Evolutionary conservation across 2,113 vertebrate species (phyloP).

Genomic region (Epinephelus fuscoguttatus): DNA sequence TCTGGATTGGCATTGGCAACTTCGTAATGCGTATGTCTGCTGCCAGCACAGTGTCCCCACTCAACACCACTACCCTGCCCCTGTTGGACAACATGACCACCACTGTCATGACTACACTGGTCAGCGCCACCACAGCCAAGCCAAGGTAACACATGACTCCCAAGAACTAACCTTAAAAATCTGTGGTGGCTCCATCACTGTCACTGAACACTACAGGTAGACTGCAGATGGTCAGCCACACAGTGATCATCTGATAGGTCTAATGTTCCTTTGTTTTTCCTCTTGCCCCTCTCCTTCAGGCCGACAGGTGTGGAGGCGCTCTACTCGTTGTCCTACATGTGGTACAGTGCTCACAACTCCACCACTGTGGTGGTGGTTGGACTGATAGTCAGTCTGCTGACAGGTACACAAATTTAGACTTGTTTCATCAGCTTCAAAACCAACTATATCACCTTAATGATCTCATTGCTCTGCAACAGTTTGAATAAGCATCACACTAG

Average conservation of each 20-base stretch:
- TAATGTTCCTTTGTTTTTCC: background rate
- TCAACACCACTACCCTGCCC: constrained; percentile 72
- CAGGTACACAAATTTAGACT: constrained; percentile 79
- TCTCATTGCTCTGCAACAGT: too few species aligned
- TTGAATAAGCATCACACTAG: too few species aligned
- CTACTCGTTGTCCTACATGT: constrained; percentile 95
- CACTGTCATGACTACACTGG: constrained; percentile 71
- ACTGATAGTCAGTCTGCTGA: constrained; percentile 92
- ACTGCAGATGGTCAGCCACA: background rate
- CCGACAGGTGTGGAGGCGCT: constrained; percentile 87
- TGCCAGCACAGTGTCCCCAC: accelerated
- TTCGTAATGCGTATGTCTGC: constrained; percentile 71
- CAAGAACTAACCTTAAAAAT: background rate
- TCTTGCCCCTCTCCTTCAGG: constrained; percentile 70
- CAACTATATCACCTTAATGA: background rate
- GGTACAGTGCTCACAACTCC: constrained; percentile 98
- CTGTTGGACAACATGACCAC: constrained; percentile 81
- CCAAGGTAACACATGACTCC: constrained; percentile 73
- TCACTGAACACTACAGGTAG: too few species aligned
- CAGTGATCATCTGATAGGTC: background rate
- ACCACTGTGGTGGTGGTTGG: constrained; percentile 93
- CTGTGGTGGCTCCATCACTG: too few species aligned
- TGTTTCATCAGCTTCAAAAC: background rate
- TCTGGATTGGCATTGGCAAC: constrained; percentile 95
- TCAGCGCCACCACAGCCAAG: constrained; percentile 56